These are phyloP conservation scores for Chrysina gloriosa DNA, from an alignment of 2,888 invertebrate species.

Conservation along the genomic window DNA sequence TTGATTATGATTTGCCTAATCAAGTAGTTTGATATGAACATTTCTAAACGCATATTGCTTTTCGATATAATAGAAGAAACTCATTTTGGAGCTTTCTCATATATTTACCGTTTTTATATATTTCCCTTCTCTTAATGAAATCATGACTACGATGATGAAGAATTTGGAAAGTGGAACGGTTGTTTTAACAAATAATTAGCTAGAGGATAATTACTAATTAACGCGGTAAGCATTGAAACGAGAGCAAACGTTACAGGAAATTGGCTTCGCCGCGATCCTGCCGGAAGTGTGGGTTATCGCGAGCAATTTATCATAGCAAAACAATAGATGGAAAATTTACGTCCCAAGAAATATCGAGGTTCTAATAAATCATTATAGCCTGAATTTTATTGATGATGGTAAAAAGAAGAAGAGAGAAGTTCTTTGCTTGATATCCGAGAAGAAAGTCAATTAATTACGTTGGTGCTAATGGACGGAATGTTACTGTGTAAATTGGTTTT, in stretches of 20 bases:
- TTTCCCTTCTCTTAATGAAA: neutral
- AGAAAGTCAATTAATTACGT: too few species aligned
- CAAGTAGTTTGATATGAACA: too few species aligned
- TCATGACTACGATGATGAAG: neutral
- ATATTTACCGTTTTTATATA: neutral
- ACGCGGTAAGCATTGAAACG: neutral
- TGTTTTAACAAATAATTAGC: conserved; percentile 12
- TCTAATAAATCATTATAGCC: too few species aligned
- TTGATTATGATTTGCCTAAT: too few species aligned
- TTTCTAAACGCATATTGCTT: too few species aligned
- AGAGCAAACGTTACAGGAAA: conserved; percentile 5
- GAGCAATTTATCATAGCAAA: neutral
- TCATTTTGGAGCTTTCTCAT: too few species aligned
- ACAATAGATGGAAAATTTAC: neutral
- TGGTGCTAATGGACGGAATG: too few species aligned
- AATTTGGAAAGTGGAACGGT: neutral
- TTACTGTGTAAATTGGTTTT: too few species aligned
- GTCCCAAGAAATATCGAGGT: neutral
- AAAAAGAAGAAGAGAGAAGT: neutral
- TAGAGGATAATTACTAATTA: conserved; percentile 1
- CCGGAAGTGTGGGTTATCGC: neutral
- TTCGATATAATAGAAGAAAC: too few species aligned
- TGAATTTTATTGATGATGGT: too few species aligned
- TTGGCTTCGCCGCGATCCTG: neutral
- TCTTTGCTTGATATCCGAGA: too few species aligned